phyloP scores from a whole-genome alignment of 2,888 invertebrate species.

The Melipona bicolor region DNA sequence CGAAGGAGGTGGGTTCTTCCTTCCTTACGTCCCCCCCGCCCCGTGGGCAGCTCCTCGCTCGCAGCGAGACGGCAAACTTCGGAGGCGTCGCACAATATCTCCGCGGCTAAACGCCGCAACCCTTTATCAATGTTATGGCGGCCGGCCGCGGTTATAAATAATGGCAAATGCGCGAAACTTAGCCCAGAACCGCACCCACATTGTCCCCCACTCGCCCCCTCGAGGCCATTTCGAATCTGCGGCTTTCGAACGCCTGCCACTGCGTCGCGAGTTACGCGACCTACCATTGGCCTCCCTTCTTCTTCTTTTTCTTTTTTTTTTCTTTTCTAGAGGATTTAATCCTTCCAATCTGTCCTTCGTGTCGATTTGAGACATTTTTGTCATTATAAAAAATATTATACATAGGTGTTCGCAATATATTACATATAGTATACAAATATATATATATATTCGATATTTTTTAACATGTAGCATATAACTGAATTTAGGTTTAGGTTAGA shows the following conservation, averaged over 20 bases:
- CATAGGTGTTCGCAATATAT: too few species aligned
- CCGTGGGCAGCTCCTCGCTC: not conserved
- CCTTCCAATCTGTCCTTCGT: too few species aligned
- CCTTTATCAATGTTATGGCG: conserved; percentile 82
- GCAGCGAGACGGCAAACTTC: conserved; percentile 57
- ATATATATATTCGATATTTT: too few species aligned
- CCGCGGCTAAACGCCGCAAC: conserved; percentile 75
- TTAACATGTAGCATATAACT: too few species aligned
- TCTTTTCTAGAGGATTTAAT: too few species aligned
- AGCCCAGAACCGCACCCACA: conserved; percentile 65
- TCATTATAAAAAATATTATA: too few species aligned
- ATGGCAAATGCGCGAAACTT: conserved; percentile 78
- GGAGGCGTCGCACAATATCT: conserved; percentile 76
- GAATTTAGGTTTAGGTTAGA: too few species aligned
- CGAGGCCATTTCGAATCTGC: conserved; percentile 66
- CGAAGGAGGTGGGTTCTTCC: not conserved
- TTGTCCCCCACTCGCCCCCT: not conserved
- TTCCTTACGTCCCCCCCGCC: not conserved
- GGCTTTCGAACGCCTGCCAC: conserved; percentile 59
- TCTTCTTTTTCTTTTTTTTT: not conserved
- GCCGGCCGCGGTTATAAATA: conserved; percentile 81
- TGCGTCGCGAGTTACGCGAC: conserved; percentile 43
- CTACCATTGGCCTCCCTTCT: not conserved
- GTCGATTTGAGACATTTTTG: too few species aligned
- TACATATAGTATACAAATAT: too few species aligned